These are phyloP conservation scores for Papilio machaon DNA, from an alignment of 1,140 invertebrate genomes.

Conservation along the genomic window DNA sequence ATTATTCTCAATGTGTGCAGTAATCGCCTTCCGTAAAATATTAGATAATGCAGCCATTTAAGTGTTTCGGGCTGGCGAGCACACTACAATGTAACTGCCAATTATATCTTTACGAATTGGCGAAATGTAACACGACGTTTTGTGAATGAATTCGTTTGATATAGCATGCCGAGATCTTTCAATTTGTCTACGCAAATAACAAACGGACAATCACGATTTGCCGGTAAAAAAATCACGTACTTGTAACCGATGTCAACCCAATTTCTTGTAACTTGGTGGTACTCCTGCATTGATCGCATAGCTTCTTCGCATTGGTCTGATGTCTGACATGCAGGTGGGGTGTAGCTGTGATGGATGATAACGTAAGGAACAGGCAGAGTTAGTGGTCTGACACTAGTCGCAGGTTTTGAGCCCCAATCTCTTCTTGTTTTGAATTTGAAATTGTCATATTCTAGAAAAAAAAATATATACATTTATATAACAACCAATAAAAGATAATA, in stretches of 20 bases:
- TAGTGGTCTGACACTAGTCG: neutral
- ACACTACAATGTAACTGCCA: too few species aligned
- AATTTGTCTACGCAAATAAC: too few species aligned
- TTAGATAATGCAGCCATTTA: too few species aligned
- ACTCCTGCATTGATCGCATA: neutral
- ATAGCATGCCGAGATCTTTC: too few species aligned
- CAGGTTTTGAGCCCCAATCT: neutral
- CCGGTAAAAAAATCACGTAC: neutral
- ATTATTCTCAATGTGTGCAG: too few species aligned
- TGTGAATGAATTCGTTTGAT: too few species aligned
- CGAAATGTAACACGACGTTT: too few species aligned
- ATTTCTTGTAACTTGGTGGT: neutral
- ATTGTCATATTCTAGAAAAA: neutral
- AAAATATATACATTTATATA: neutral
- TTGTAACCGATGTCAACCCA: conserved; percentile 7
- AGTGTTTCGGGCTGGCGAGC: too few species aligned
- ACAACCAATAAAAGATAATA: neutral
- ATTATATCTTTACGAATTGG: too few species aligned
- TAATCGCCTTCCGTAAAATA: too few species aligned
- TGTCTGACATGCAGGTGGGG: neutral
- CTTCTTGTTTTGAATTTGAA: conserved; percentile 8
- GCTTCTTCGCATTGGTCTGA: neutral
- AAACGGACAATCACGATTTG: too few species aligned
- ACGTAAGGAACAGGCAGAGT: neutral
- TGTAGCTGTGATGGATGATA: neutral